Base-by-base conservation (phyloP, 2,113 vertebrate genomes). In the Saguinus midas region DNA sequence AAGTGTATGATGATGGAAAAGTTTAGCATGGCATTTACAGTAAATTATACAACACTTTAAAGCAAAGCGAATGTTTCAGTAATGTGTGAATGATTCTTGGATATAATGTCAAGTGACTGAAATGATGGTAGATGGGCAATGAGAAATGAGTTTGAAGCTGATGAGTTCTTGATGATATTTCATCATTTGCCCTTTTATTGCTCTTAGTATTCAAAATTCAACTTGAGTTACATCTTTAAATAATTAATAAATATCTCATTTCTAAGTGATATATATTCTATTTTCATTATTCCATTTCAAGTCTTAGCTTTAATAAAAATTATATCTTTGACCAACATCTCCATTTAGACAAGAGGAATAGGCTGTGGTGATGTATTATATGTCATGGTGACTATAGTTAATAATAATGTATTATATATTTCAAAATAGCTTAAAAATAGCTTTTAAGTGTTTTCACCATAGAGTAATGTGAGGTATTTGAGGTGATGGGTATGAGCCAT, bases 41-140 rank as follows among this genome's bases (percentile, higher is more conserved):
- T 87, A 90, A 97, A 96, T 96, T 95, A 96, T 79, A 27, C 27
- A 93, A 37, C 35, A 9, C 50, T 90, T 92, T 82, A 91, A 96
- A 97, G 75, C 35, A 92, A 95, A 90, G 79, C 52, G 95, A 82
- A 89, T 75, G 75, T 79, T 91, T 88, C 52, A 48, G 87, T 48
- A 87, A 93, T 76, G 43, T 61, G 64, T 72, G 93, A 89, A 86
- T 96, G 68, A 95, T 82, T 93, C 80, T 55, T 91, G 29, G 57
- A 5, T 76, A 48, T 92, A 91, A 91, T 94, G 72, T 97, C 91
- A 96, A 97, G 64, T 95, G 70, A 90, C 76, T 94, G 37, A 50
- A 52, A 14, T 75, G 35, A 73, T 76, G 43, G 88, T 93, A 82
- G 81, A 68, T 94, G 82, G 87, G 66, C 40, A 58, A 55, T 64